These are phyloP conservation scores for Zonitis immaculata DNA, from an alignment of 2,888 invertebrate species.

Conservation along the genomic window DNA sequence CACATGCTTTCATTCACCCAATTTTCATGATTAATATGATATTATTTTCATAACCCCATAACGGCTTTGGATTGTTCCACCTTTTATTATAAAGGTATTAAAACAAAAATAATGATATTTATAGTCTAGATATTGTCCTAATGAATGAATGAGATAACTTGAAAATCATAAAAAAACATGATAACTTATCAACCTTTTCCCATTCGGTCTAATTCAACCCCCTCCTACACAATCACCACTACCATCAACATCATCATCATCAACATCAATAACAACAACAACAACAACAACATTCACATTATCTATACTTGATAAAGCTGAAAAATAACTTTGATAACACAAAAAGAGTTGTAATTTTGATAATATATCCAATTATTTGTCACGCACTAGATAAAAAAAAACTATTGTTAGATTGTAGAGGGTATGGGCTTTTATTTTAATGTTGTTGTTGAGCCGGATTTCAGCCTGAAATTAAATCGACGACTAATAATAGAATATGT, in stretches of 20 bases:
- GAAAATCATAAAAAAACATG: not conserved
- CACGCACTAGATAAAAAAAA: conserved; percentile 27
- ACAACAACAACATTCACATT: conserved; percentile 13
- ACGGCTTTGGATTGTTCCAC: conserved; percentile 37
- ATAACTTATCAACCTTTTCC: not conserved
- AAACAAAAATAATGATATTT: no score
- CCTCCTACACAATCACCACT: not conserved
- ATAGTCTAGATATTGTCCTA: no score
- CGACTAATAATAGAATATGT: conserved; percentile 22
- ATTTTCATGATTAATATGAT: conserved; percentile 37
- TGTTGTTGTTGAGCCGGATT: conserved; percentile 15
- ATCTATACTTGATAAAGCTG: conserved; percentile 20
- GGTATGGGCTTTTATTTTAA: no score
- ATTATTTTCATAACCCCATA: conserved; percentile 33
- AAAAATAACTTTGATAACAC: conserved; percentile 25
- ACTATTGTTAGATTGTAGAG: no score
- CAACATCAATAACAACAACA: not conserved
- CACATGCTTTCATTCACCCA: conserved; percentile 35
- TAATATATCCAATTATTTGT: conserved; percentile 29
- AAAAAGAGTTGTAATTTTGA: conserved; percentile 19
- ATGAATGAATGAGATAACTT: no score
- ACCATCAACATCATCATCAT: conserved; percentile 8
- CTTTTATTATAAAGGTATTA: no score
- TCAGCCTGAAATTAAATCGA: conserved; percentile 24
- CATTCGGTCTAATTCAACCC: not conserved